These are phyloP conservation scores for Harpagoxenus sublaevis DNA, from an alignment of 2,888 invertebrate species.

Conservation along the genomic window DNA sequence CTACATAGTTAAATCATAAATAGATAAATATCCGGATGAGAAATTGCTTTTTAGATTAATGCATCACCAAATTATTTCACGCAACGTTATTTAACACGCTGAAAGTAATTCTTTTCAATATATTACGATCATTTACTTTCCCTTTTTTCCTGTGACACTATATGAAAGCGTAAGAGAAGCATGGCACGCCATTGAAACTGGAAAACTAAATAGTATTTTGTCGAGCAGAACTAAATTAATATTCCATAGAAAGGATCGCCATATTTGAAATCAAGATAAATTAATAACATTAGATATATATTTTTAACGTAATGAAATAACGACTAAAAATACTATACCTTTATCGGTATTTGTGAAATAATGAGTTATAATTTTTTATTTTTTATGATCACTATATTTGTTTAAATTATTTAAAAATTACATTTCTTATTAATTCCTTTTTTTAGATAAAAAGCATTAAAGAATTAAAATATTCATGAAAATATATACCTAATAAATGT, in stretches of 20 bases:
- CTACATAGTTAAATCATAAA: not conserved
- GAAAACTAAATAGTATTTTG: slow-evolving; percentile 54
- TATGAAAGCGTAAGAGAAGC: slow-evolving; percentile 57
- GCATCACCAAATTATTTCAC: not conserved
- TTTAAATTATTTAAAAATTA: not conserved
- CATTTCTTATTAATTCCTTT: not conserved
- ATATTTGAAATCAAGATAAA: slow-evolving; percentile 17
- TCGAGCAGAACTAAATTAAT: slow-evolving; percentile 6
- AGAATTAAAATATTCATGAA: not conserved
- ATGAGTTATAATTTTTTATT: not conserved
- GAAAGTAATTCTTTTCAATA: slow-evolving; percentile 16
- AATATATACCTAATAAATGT: not conserved
- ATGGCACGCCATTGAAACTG: slow-evolving; percentile 56
- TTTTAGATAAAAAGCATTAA: not conserved
- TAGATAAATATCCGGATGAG: not conserved
- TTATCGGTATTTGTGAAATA: not conserved
- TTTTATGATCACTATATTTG: not conserved
- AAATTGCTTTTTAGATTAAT: not conserved
- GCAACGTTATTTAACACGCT: not conserved
- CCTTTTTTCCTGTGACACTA: slow-evolving; percentile 56
- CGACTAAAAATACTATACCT: not conserved
- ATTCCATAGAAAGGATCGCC: not conserved
- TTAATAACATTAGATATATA: not conserved
- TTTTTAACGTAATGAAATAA: not conserved
- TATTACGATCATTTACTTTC: slow-evolving; percentile 47